Base-by-base conservation (phyloP, 2,797 vertebrate genomes). In the Urosaurus nigricauda region DNA sequence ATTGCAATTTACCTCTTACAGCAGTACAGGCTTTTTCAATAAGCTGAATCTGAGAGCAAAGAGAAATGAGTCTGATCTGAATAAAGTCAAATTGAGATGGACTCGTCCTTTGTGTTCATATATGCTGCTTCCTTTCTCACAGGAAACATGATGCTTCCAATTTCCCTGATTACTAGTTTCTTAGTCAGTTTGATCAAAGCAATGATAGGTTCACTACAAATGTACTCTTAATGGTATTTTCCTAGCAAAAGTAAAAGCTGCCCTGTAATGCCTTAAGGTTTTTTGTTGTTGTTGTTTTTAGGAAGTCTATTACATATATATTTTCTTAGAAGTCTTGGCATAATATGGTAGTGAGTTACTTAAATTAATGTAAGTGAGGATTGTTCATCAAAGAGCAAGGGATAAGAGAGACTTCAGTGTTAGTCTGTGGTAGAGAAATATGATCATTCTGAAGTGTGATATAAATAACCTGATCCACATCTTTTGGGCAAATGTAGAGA, bases 121-220 rank as follows among this genome's bases (percentile, higher is more conserved):
- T 92, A 90, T 47, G 84, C 94, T 93, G n/a, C 84, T 93, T 91
- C 93, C 94, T 96, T 96, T 96, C 95, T 95, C 93, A 92, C 63
- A 92, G 86, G 93, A 94, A 96, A 96, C 94, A 93, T 9, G 91
- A 96, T 96, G 89, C 94, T 90, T 96, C 86, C 56, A 88, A 94
- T 96, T 96, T 96, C 92, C 92, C 94, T 96, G 95, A 97, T 96
- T 96, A 90, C 93, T 94, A 95, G 93, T 96, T 96, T 96, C 94
- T 91, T 93, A 95, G 94, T 96, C 96, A 95, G 93, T 89, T 90
- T 95, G 95, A 95, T 94, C 94, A 94, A 96, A 93, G 93, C 95
- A 97, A 96, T 95, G 88, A 95, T 91, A 95, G 91, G 77, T 87
- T 94, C 85, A 94, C 93, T 95, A 95, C 89, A 96, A 95, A 95